Conservation (phyloP, 2,113 vertebrate genomes). For the Chelonoidis abingdonii region DNA sequence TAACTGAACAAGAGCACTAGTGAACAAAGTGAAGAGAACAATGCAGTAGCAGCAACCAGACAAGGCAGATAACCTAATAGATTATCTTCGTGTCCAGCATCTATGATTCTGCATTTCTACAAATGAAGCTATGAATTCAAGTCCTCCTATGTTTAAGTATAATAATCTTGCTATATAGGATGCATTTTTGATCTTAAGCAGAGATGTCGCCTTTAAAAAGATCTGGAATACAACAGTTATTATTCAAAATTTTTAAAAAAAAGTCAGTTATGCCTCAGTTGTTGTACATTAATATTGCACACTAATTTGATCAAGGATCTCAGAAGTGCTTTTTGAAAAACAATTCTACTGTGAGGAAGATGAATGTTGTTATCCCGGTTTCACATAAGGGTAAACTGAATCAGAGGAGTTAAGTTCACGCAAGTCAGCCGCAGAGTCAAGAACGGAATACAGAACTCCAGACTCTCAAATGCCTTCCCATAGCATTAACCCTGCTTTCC, state of each 20-base stretch:
- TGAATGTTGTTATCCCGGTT: not conserved
- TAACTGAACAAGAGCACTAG: not conserved
- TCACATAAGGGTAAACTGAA: too few species aligned
- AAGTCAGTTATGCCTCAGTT: not conserved
- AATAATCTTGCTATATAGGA: not conserved
- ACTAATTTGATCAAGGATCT: not conserved
- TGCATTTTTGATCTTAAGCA: not conserved
- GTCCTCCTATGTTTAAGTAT: not conserved
- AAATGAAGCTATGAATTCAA: not conserved
- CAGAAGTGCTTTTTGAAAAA: not conserved
- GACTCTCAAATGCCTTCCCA: too few species aligned
- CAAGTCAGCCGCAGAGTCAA: too few species aligned
- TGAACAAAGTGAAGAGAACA: not conserved
- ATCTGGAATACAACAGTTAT: not conserved
- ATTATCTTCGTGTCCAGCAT: not conserved
- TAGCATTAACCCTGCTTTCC: too few species aligned
- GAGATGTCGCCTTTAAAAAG: not conserved
- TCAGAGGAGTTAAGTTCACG: too few species aligned
- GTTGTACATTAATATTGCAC: not conserved
- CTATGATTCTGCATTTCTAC: not conserved
- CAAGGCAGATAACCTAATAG: not conserved
- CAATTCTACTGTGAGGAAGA: not conserved
- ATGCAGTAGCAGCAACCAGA: not conserved
- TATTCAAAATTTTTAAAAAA: not conserved
- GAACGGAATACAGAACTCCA: too few species aligned